Percentiles rank a stretch among this genome's conserved stretches.
Conservation (phyloP, 2,888 invertebrate genomes). For the Pristionchus entomophagus region DNA sequence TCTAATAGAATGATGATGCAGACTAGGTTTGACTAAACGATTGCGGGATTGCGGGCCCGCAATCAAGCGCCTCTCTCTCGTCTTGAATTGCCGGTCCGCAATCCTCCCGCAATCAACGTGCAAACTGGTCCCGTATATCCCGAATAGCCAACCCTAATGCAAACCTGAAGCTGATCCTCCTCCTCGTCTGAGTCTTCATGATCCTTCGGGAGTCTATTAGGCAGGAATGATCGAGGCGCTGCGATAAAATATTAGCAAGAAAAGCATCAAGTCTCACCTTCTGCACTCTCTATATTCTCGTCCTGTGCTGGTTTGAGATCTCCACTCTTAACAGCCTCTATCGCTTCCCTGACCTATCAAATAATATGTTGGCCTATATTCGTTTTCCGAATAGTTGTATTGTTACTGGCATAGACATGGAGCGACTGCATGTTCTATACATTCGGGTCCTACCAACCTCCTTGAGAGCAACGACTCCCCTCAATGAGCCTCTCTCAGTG, state of each 20-base stretch:
- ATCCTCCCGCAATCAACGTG: no score
- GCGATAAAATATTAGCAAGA: no score
- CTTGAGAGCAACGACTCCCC: slow-evolving; percentile 8
- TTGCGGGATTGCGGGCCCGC: no score
- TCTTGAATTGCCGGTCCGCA: no score
- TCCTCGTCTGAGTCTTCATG: neutral
- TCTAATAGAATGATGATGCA: no score
- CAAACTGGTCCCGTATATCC: no score
- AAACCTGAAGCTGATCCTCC: slow-evolving; percentile 15
- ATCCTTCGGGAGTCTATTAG: neutral
- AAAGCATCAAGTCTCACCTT: neutral
- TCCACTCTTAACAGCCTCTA: neutral
- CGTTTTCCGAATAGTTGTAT: neutral
- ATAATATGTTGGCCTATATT: neutral
- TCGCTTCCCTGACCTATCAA: neutral
- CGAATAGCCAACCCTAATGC: no score
- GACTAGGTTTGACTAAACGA: no score
- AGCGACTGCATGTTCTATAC: no score
- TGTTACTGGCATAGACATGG: no score
- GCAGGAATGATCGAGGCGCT: neutral
- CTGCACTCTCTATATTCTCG: neutral
- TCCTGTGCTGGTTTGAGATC: neutral
- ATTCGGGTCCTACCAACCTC: neutral
- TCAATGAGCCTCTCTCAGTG: neutral
- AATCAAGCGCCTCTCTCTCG: no score